phyloP scores from a whole-genome alignment of 2,888 invertebrate species.

The Hemithea aestivaria region DNA sequence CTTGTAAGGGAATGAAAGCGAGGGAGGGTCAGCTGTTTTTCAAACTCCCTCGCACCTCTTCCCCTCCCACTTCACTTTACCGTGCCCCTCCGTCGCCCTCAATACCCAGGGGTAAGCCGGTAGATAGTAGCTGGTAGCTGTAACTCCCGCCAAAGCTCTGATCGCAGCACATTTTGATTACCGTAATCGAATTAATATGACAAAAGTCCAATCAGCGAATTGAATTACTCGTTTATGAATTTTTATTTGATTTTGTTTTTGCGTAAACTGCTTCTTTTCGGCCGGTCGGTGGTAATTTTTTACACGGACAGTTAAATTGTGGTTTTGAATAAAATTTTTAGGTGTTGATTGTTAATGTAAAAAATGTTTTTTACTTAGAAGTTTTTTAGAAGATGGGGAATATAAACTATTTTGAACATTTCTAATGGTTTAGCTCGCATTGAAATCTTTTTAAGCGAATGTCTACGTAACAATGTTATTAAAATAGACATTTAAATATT shows the following conservation, averaged over 20 bases:
- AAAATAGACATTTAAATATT: too few relatives aligned
- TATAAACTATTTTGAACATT: too few relatives aligned
- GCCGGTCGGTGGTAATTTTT: too few relatives aligned
- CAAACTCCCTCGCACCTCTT: conserved; percentile 26
- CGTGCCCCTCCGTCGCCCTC: conserved; percentile 16
- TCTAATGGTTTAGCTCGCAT: too few relatives aligned
- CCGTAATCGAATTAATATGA: conserved; percentile 22
- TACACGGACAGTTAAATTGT: too few relatives aligned
- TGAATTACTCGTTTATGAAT: conserved; percentile 18
- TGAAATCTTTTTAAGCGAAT: too few relatives aligned
- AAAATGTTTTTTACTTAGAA: too few relatives aligned
- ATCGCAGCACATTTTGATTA: conserved; percentile 8
- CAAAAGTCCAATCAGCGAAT: conserved; percentile 26
- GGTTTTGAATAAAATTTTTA: too few relatives aligned
- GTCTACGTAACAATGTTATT: too few relatives aligned
- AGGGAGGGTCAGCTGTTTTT: conserved; percentile 31
- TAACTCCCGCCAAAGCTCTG: too few relatives aligned
- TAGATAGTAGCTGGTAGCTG: conserved; percentile 2
- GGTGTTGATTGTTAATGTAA: too few relatives aligned
- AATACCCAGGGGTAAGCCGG: conserved; percentile 3
- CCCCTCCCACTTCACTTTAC: conserved; percentile 10
- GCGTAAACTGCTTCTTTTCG: conserved; percentile 5
- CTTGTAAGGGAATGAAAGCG: conserved; percentile 46
- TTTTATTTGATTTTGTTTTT: conserved; percentile 2
- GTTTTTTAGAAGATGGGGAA: too few relatives aligned